Base-by-base conservation (phyloP, 2,113 vertebrate species). In the Erythrocercus mccallii region DNA sequence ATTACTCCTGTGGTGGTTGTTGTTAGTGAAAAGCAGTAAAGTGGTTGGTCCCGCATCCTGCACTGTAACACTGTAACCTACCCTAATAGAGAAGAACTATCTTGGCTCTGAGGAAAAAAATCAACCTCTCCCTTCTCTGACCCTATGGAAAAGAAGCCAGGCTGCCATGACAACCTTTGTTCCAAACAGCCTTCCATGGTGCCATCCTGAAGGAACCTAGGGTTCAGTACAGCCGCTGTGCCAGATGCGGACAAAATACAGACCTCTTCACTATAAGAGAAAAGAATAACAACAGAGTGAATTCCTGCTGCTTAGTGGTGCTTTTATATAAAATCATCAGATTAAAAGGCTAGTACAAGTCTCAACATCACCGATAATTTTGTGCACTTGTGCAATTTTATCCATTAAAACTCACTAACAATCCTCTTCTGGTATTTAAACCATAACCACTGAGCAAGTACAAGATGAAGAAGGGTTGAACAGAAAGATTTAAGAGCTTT, bases 211-310 rank as follows among this genome's bases (percentile, higher is more conserved):
- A 99, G 99, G 95, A 99, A 99, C 69, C 98, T 98, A 96, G 99
- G 99, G 97, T 99, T 99, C 95, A 99, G 98, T 91, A 99, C 99
- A 83, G 99, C 98, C 30, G 99, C 99, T 9, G 99, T 99, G 96
- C 99, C 99, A 10, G 99, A 99, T 5, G 99, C 99, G 2, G 99
- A 99, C 91, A 99, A 98, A 97, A 99, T 99, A 94, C 99, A 99
- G 97, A 99, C 99, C 97, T 99, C 99, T 97, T 99, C 99, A 88
- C 99, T 99, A 96, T 50, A 90, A 97, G 97, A 90, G 96, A 97
- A 96, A 96, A 95, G 72, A 97, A 83, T 64, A 47, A 93, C 56
- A 94, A 71, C 71, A 81, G 50, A 81, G 71, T 94, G 74, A 97
- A 93, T 92, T 89, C 78, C 70, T 50, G 2, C 22, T 56, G 6